Evolutionary conservation across 92 coral and sea anemone genomes (phyloP), one percentile per base, ranked within the genome.

Genomic region (Anthopleura xanthogrammica): DNA sequence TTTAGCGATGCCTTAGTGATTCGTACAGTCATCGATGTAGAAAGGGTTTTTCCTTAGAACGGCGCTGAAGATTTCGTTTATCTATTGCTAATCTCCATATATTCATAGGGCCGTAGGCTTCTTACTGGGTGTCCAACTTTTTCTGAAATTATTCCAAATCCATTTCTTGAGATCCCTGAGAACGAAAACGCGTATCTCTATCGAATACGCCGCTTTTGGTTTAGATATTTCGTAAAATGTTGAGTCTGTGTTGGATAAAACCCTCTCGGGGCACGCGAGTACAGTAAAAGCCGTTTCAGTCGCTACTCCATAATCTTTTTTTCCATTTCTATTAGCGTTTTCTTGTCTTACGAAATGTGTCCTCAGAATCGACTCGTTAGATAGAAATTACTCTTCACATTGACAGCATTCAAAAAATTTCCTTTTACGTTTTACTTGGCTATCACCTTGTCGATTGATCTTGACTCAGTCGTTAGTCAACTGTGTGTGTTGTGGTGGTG

Each of bases 101-200:
- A 84, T 84, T 77, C 66, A 78, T 56, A 84, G 71, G 46, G 55
- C 70, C 57, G 83, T 80, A 58, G 75, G 76, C 83, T 65, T 68
- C 42, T 54, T 12, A 68, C 74, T 36, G 41, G 42, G 74, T 68
- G 56, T n/a, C 75, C 83, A 80, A 80, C 83, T 62, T 62, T 60
- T 80, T 80, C 82, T 79, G 71, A 42, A 56, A 52, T 62, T 80
- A 80, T 65, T 80, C 58, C 70, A 62, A 41, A 80, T 55, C 36
- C 73, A 79, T 56, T 79, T 79, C 66, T 79, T 80, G 60, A 72
- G 2, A 40, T 80, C 50, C 41, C 60, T 58, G 52, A 22, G 22
- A 17, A 9, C 52, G 55, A 56, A 60, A 36, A 5, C 42, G 76
- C 36, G 52, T 29, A 62, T 43, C 3, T 65, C 41, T 72, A 54